Base-by-base conservation (phyloP, 2,797 vertebrate genomes). In the Diplodus sargus region DNA sequence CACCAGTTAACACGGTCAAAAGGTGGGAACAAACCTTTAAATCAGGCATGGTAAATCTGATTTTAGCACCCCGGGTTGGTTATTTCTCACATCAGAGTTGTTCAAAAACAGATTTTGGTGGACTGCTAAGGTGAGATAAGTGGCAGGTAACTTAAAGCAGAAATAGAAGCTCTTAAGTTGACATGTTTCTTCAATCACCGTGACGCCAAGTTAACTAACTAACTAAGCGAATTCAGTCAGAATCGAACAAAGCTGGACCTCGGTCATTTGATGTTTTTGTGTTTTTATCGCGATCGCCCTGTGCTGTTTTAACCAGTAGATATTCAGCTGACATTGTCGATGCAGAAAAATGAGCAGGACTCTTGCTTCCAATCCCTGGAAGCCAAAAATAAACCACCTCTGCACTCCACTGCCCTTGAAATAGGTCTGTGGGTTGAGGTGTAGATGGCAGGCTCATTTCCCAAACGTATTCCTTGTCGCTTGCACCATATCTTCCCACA, bases 381-480 rank as follows among this genome's bases (percentile, higher is more conserved):
- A 39, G 52, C 66, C 14, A 49, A 47, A 74, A 83, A 78, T 54
- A 76, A 61, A 72, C 56, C 58, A 34, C 47, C 60, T 67, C 45
- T 28, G 47, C 5, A n/a, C 79, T 57, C 22, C 15, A 8, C 70
- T 59, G 71, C 49, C 77, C 74, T 85, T 79, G 78, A 70, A 65
- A 66, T 17, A 34, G 65, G 65, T 57, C 48, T 76, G 60, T 68
- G 69, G 66, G 51, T 47, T 42, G 57, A 69, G 63, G 72, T 74
- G 74, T 69, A 60, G 58, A 69, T 72, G 74, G 64, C 59, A 39
- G 62, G n/a, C 53, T 81, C 61, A 47, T 82, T 86, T 73, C 79
- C 83, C 79, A 48, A 73, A 78, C 0, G 28, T 70, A 79, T 83
- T 79, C 53, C 57, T 79, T 69, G 43, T 82, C 70, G 58, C 71